Base-by-base conservation (phyloP, 2,888 invertebrate species). In the Blomia tropicalis region DNA sequence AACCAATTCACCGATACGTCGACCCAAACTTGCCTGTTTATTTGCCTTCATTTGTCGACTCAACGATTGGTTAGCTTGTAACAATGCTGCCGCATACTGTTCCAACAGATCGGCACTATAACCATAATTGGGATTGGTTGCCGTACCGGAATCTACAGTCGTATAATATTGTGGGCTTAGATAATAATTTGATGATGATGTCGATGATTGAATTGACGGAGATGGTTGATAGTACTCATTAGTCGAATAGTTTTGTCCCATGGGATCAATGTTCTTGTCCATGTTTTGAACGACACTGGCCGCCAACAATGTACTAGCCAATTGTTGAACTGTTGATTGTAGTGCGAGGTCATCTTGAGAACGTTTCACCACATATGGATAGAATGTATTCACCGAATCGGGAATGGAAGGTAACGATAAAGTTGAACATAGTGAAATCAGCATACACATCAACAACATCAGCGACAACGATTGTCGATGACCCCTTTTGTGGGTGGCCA, bases 1-100 rank as follows among this genome's bases (percentile, higher is more conserved):
- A 19, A n/a, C 43, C 19, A 56, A 25, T 17, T 62, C 62, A 11
- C 62, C 62, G 27, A 56, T 56, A 32, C 62, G 62, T 19, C 56
- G 54, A 22, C 56, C 62, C 27, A 62, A 29, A 29, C 43, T 25
- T 4, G 47, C 30, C 1, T 17, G n/a, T 25, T 47, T 60, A 27
- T 60, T 56, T 1, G 23, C 36, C 1, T 27, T 54, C 36, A 56
- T 31, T 7, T 56, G 54, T 7, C n/a, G 7, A 7, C 7, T 7
- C 17, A 17, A 7, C 36, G 36, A 36, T 17, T 11, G 7, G 22
- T 27, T 27, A 7, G 51, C 7, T n/a, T 47, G 51, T 11, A 47
- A n/a, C 22, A 47, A 14, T 17, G 41, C 41, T 27, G 51, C 22
- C 22, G 51, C 27, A n/a, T 47, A 47, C 22, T 47, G 51, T 19